Conservation (phyloP, 2,888 invertebrate species). For the Melitaea athalia region DNA sequence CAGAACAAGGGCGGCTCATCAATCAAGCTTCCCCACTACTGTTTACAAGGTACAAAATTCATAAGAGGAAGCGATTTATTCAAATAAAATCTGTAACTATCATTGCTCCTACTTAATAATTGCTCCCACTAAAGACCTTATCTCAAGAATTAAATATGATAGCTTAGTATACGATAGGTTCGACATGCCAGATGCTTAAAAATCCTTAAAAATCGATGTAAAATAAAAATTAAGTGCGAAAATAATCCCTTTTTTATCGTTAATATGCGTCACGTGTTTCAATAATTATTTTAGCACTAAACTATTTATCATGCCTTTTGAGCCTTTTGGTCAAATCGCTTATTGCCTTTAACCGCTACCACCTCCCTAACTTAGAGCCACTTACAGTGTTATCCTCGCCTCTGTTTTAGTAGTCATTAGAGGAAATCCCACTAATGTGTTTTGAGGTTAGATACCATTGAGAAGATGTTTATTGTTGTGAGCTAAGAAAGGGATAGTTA, state of each 20-base stretch:
- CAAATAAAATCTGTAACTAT: slow-evolving; percentile 15
- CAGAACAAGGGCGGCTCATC: slow-evolving; percentile 74
- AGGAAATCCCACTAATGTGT: slow-evolving; percentile 65
- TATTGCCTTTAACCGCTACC: slow-evolving; percentile 45
- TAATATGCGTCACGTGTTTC: no score
- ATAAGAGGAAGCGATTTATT: slow-evolving; percentile 39
- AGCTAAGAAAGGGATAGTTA: slow-evolving; percentile 2
- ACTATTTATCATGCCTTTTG: background rate
- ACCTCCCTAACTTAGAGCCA: slow-evolving; percentile 46
- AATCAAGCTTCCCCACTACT: slow-evolving; percentile 65
- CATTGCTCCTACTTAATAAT: background rate
- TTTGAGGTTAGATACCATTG: slow-evolving; percentile 46
- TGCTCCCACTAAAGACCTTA: no score
- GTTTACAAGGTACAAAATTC: slow-evolving; percentile 29
- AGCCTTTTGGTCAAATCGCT: slow-evolving; percentile 9
- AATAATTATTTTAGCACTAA: no score
- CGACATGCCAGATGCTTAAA: no score
- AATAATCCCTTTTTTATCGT: no score
- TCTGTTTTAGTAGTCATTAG: slow-evolving; percentile 70
- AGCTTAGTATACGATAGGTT: no score
- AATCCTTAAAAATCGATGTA: no score
- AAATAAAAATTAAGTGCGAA: no score
- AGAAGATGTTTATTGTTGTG: slow-evolving; percentile 10
- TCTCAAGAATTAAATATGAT: no score
- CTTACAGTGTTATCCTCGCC: slow-evolving; percentile 65